Base-by-base conservation (phyloP, 2,113 vertebrate species). In the Marcusenius ussheri region DNA sequence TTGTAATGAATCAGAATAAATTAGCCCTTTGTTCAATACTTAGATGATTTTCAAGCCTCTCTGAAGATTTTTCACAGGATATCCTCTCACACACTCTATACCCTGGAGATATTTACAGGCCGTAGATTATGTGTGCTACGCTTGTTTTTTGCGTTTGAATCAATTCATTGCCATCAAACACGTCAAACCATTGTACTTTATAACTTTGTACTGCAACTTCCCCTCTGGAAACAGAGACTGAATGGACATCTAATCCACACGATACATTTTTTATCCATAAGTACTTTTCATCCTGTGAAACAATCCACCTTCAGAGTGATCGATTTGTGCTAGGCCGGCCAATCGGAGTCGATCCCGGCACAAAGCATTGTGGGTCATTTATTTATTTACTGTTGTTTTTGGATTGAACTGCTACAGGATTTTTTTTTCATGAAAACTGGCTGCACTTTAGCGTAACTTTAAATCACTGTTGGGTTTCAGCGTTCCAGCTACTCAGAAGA, bases 1-100 rank as follows among this genome's bases (percentile, higher is more conserved):
- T 90, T 50, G 89, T 56, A 80, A 90, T 83, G 49, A 45, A 90
- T 58, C 47, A 88, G 88, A 89, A 89, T 88, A 88, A 90, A 91
- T 87, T 58, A 86, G 46, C 35, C 50, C 88, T 89, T 42, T 49
- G 62, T 80, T 80, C 21, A 51, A n/a, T 77, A 70, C 15, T 19
- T 89, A 31, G 83, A 45, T 24, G 47, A 42, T 80, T 39, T 89
- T 53, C 10, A 56, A 39, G 46, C 35, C 35, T 89, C 3, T 58
- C 35, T 86, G 46, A 24, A 27, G 53, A 46, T 51, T 62, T 56
- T 66, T 88, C 21, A 85, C 35, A 90, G 77, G 27, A 50, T 49
- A 86, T 42, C 24, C n/a, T 86, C 47, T 85, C 83, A 21, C 83
- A 85, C 83, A 86, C 21, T 86, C 47, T 5, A 17, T 27, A n/a